A percentile compares a stretch with the other conserved stretches of the same genome.
phyloP scores from a whole-genome alignment of 2,888 invertebrate genomes.

The Acronicta leporina region DNA sequence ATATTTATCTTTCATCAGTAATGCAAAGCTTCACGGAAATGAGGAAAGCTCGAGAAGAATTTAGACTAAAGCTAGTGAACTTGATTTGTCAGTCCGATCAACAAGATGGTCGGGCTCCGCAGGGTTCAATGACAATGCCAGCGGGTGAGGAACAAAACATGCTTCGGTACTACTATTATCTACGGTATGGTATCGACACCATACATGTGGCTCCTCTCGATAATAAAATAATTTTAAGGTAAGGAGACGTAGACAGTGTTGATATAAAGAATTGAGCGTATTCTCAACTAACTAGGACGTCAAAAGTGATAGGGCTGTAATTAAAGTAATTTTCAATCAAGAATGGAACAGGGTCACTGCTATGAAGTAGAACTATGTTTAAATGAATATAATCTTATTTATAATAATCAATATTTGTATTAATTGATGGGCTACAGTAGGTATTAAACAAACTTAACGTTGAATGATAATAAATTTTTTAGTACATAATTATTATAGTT shows the following conservation, averaged over 20 bases:
- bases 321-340: too few relatives aligned
- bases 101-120: conserved; percentile 64
- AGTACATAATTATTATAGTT: too few relatives aligned
- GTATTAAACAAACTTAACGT: too few relatives aligned
- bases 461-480: too few relatives aligned
- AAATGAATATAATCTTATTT: too few relatives aligned
- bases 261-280: too few relatives aligned
- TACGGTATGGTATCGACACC: conserved; percentile 96
- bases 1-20: conserved; percentile 76
- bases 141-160: conserved; percentile 91
- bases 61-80: conserved; percentile 93
- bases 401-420: too few relatives aligned
- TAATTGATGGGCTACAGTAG: too few relatives aligned
- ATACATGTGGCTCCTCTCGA: conserved; percentile 96
- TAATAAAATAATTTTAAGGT: conserved; percentile 91
- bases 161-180: conserved; percentile 96
- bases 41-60: conserved; percentile 94
- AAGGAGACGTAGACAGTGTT: conserved; percentile 17
- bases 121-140: conserved; percentile 78
- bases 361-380: too few relatives aligned
- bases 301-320: too few relatives aligned
- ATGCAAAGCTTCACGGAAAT: conserved; percentile 91
- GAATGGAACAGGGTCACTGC: too few relatives aligned
- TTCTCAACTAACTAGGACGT: too few relatives aligned
- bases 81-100: conserved; percentile 90